Percentiles rank a stretch among this genome's conserved stretches.
These are phyloP conservation scores for Heteropelma amictum DNA, from an alignment of 2,888 invertebrate species.

Conservation along the genomic window DNA sequence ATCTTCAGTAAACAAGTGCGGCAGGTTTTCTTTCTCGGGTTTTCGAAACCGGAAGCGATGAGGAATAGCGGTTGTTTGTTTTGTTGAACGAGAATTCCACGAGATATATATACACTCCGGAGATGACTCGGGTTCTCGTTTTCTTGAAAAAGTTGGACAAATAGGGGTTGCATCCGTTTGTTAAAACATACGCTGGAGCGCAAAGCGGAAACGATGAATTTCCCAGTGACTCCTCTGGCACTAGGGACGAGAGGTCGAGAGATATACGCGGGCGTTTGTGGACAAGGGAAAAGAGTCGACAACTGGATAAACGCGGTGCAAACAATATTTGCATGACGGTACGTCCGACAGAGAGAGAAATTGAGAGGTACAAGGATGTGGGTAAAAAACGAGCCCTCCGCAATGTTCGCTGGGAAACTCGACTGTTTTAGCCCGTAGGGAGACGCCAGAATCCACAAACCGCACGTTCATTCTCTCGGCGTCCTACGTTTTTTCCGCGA, in stretches of 20 bases:
- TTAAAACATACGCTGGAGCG: constrained; percentile 26
- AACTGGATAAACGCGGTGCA: constrained; percentile 35
- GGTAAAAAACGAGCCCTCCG: constrained; percentile 19
- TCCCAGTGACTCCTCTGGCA: not conserved
- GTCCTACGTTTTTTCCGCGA: constrained; percentile 4
- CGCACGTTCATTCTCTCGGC: constrained; percentile 34
- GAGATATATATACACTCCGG: too few species aligned
- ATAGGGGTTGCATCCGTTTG: not conserved
- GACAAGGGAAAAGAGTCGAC: constrained; percentile 3
- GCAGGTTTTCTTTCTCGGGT: too few species aligned
- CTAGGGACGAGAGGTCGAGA: not conserved
- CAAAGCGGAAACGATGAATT: constrained; percentile 30
- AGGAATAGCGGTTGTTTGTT: too few species aligned
- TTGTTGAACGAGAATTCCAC: too few species aligned
- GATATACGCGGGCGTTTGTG: not conserved
- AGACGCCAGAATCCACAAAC: not conserved
- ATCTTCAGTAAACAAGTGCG: too few species aligned
- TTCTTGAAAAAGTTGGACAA: not conserved
- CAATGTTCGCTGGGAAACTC: constrained; percentile 26
- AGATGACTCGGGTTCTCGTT: too few species aligned
- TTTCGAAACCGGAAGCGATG: too few species aligned
- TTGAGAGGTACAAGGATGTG: not conserved
- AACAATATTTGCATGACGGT: constrained; percentile 56
- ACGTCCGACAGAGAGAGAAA: constrained; percentile 18
- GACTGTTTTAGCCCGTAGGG: not conserved